These are phyloP conservation scores for Ibidorhyncha struthersii DNA, from an alignment of 2,113 vertebrate species.

Conservation along the genomic window DNA sequence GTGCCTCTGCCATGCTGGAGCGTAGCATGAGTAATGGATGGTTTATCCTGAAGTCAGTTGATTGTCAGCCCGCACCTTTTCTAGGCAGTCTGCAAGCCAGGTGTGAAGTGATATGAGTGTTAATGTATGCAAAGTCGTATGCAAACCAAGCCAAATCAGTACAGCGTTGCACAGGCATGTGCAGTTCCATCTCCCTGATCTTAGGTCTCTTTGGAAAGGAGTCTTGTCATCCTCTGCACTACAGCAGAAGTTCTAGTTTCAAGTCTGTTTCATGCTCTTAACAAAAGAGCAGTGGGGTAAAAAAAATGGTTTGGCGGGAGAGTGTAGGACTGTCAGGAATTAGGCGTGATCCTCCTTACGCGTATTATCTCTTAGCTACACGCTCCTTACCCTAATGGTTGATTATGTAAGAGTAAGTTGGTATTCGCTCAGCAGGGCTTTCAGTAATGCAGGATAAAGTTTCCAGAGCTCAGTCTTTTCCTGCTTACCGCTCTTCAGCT, in stretches of 20 bases:
- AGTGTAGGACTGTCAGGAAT: neutral
- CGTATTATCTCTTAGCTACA: conserved; percentile 16
- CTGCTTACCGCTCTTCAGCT: neutral
- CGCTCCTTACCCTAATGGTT: neutral
- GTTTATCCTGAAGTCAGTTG: neutral
- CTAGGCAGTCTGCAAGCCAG: neutral
- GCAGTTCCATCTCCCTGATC: neutral
- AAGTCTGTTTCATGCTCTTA: neutral
- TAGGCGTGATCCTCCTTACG: conserved; percentile 27
- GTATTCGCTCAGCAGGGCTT: neutral
- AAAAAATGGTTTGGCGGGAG: neutral
- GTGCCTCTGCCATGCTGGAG: neutral
- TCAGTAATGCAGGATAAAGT: neutral
- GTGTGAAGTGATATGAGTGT: neutral
- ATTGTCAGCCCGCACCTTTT: neutral
- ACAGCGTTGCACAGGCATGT: neutral
- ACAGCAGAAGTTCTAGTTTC: neutral
- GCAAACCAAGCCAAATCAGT: neutral
- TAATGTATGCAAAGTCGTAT: neutral
- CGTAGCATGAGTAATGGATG: neutral
- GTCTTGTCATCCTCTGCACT: neutral
- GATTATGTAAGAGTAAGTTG: conserved; percentile 37
- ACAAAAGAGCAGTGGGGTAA: neutral
- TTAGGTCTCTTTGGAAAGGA: neutral
- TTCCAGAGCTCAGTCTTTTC: neutral